phyloP scores from a whole-genome alignment of 2,888 invertebrate species.

The Eledona agricola region DNA sequence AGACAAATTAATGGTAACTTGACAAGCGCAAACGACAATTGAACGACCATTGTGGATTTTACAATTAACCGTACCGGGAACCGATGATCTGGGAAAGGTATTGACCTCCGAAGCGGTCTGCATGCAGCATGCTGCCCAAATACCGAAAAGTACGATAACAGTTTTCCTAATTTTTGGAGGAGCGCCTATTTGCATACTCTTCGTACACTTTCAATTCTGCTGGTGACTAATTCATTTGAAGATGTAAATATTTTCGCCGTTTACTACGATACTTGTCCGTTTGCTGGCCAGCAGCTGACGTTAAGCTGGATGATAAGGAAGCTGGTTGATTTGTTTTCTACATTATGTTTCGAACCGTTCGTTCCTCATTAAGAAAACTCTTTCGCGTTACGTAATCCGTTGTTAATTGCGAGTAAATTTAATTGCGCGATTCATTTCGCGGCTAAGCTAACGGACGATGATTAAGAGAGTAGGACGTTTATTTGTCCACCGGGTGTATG shows the following conservation, averaged over 20 bases:
- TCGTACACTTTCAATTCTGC: conserved; percentile 19
- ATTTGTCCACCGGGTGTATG: too few relatives aligned
- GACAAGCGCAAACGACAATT: conserved; percentile 42
- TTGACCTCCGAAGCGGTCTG: conserved; percentile 28
- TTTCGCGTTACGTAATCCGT: conserved; percentile 3
- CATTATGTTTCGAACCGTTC: conserved; percentile 19
- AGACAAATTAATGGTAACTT: conserved; percentile 52
- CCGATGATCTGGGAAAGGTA: conserved; percentile 34
- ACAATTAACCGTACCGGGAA: conserved; percentile 41
- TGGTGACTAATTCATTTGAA: conserved; percentile 28
- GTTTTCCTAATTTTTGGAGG: too few relatives aligned
- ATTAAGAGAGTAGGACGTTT: too few relatives aligned
- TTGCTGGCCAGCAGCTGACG: conserved; percentile 26
- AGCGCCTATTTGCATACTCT: too few relatives aligned
- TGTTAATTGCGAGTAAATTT: conserved; percentile 17
- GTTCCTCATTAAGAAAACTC: conserved; percentile 14
- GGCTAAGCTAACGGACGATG: too few relatives aligned
- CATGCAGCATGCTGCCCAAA: too few relatives aligned
- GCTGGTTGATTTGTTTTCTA: conserved; percentile 20
- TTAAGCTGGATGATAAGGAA: conserved; percentile 24
- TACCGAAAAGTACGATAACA: too few relatives aligned
- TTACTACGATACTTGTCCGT: conserved; percentile 12
- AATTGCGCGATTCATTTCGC: conserved; percentile 4
- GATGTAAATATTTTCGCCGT: conserved; percentile 27
- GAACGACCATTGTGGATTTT: conserved; percentile 43